Percentiles rank a stretch among this genome's conserved stretches.
These are phyloP conservation scores for Melanotaenia maccullochi DNA, from an alignment of 2,797 vertebrate species.

Conservation along the genomic window DNA sequence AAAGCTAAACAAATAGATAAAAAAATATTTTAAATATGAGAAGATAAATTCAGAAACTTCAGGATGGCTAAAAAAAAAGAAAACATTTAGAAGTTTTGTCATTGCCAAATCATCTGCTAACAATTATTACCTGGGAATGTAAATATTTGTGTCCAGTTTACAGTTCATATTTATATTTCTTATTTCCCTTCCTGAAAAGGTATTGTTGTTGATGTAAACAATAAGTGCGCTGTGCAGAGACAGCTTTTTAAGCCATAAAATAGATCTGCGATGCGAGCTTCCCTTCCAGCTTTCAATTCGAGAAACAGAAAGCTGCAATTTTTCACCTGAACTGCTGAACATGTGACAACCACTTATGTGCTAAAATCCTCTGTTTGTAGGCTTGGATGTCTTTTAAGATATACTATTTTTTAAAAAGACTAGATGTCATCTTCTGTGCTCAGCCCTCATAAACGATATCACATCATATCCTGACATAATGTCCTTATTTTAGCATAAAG, in stretches of 20 bases:
- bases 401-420: conserved; percentile 29
- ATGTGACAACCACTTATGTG: conserved; percentile 42
- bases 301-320: conserved; percentile 58
- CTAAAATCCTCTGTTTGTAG: conserved; percentile 40
- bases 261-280: background rate
- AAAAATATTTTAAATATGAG: too few species aligned
- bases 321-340: conserved; percentile 23
- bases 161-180: background rate
- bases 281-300: conserved; percentile 38
- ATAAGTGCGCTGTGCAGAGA: background rate
- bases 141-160: background rate
- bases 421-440: conserved; percentile 52
- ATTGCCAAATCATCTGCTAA: background rate
- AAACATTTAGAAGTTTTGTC: background rate
- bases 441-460: conserved; percentile 17
- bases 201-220: background rate
- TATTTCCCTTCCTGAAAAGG: background rate
- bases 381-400: conserved; percentile 33
- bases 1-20: too few species aligned
- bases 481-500: conserved; percentile 11
- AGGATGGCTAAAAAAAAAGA: too few species aligned
- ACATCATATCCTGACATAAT: conserved; percentile 24
- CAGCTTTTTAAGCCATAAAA: conserved; percentile 28
- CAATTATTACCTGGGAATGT: background rate
- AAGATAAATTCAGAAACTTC: too few species aligned